Evolutionary conservation across 2,888 invertebrate species (phyloP), one percentile per base, ranked within the genome.

Genomic region (Chymomyza caudatula): DNA sequence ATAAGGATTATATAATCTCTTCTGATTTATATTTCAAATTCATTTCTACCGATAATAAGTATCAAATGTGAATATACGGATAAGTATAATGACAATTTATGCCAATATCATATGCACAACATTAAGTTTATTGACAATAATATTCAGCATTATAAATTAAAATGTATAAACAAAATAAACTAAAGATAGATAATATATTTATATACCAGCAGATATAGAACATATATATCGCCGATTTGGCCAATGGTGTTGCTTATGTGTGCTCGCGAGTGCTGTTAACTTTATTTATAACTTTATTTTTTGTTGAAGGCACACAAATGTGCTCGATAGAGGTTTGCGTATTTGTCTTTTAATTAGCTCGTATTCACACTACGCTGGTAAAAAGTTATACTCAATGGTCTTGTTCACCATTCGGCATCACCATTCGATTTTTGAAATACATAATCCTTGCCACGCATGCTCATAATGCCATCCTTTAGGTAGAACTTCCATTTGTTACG

Each of bases 401-500:
- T n/a, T 57, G n/a, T n/a, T 93, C 93, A 99, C 99, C 99, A 99
- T 91, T 99, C 99, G 22, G 99, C 99, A 92, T 99, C 99, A 77
- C 99, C 99, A 87, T 95, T 97, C 13, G 98, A 98, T 92, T 97
- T 98, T 92, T 98, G 98, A 92, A 99, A 99, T 87, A 99, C 97
- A 92, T 95, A 99, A 92, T 99, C 99, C 91, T 97, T 97, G 53
- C 99, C 98, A 77, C 95, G 95, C 88, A 99, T 94, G 92, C 98
- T 99, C 99, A 99, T 99, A 74, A 99, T 98, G 67, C 99, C 99
- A 92, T 99, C 99, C 92, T 99, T 99, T 74, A 99, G 92, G 91
- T 98, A 97, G 91, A 99, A 99, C 92, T 99, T 99, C 99, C 99
- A 99, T 91, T 98, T 98, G 91, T 98, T 98, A 87, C 99, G 95